A percentile compares a stretch with the other conserved stretches of the same genome.
Evolutionary conservation across 2,888 invertebrate species (phyloP).

Genomic region (Sphaerolaimus hirsutus): DNA sequence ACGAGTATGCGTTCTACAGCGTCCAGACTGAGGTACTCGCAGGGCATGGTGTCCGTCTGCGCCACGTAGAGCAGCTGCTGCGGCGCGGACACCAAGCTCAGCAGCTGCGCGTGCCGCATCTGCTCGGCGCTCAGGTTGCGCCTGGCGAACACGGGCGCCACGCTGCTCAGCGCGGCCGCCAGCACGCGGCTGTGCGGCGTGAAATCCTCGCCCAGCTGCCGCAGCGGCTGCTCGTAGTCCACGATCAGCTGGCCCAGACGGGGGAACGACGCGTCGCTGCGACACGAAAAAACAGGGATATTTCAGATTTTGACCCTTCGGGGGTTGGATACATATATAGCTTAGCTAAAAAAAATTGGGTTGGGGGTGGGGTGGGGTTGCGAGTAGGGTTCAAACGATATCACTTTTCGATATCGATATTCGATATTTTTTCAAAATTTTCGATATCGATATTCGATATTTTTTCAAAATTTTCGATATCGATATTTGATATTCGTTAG

Average conservation of each 20-base stretch:
- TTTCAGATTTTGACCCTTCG: no score
- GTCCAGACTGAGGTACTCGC: slow-evolving; percentile 84
- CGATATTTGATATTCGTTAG: no score
- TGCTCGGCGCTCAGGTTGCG: slow-evolving; percentile 76
- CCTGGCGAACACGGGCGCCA: slow-evolving; percentile 60
- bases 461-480: no score
- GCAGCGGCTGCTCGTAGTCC: slow-evolving; percentile 82
- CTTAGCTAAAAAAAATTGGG: no score
- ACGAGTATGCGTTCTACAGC: slow-evolving; percentile 89
- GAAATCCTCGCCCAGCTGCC: slow-evolving; percentile 54
- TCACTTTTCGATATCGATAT: no score
- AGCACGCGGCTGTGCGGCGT: slow-evolving; percentile 26
- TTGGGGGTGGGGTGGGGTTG: no score
- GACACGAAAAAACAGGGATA: slow-evolving; percentile 4
- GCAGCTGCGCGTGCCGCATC: slow-evolving; percentile 48
- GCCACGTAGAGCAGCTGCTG: slow-evolving; percentile 77
- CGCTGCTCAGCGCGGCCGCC: slow-evolving; percentile 57
- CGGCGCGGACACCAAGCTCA: slow-evolving; percentile 72
- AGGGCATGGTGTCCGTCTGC: slow-evolving; percentile 75
- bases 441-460: no score
- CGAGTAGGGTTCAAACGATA: no score
- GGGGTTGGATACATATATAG: no score
- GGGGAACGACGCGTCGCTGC: slow-evolving; percentile 44
- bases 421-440: no score
- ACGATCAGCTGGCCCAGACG: slow-evolving; percentile 84